Evolutionary conservation across 2,888 invertebrate genomes (phyloP), one percentile per base, ranked within the genome.

Genomic region (Zhuqinia jingwanae): DNA sequence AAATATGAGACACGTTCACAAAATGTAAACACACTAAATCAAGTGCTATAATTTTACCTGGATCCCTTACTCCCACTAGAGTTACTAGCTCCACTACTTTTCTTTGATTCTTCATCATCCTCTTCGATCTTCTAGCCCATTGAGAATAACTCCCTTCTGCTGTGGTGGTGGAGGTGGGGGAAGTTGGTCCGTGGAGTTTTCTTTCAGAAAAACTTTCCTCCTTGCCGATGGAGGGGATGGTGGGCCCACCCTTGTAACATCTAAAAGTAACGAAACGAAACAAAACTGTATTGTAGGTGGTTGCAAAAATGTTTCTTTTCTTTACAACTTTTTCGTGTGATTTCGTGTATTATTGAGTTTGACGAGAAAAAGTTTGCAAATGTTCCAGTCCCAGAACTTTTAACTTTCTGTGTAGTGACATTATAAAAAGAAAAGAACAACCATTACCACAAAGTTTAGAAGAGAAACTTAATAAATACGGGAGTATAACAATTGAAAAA

Each of bases 141-240:
- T 81, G 60, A 76, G 81, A 76, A 81, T 81, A n/a, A 77, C 76
- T 42, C 88, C 88, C 76, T 88, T 88, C 63, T 58, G 85, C 30
- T 60, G 73, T 70, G 68, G 85, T 68, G 78, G 87, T 47, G 85
- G 85, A 50, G 53, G 85, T 58, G 82, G 85, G 36, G 81, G 87
- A 83, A 81, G 84, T 73, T 87, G 87, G 79, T 87, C 85, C 60
- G 88, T 82, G 0, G 90, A 87, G 78, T 89, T 87, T 78, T 90
- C 90, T 58, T 89, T 88, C 10, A 91, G 88, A 79, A 91, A 91
- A 25, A 91, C 87, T 88, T 91, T 91, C 50, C 91, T 80, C 68
- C 90, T 81, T 20, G 91, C 91, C 53, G 90, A 82, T 45, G 91
- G 91, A 82, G 91, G 91, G 17, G 91, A 91, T 68, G 91, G 91